Evolutionary conservation across 2,888 invertebrate genomes (phyloP).

Genomic region (Pilophorus perplexus): DNA sequence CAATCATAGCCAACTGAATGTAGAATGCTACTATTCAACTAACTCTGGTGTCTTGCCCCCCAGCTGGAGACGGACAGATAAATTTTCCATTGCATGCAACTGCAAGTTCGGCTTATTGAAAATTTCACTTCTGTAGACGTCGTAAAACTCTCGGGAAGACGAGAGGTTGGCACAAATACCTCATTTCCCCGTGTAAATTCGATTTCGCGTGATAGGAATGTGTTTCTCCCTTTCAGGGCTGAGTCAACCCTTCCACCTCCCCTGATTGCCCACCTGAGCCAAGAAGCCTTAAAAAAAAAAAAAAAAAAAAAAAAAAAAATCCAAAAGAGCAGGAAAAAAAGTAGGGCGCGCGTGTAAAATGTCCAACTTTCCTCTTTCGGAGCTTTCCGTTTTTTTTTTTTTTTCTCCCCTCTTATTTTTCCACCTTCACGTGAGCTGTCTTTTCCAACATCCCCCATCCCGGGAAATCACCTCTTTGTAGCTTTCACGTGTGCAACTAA

Average conservation of each 20-base stretch:
- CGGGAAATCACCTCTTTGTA: background rate
- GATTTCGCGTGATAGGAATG: background rate
- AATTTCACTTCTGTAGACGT: too few relatives aligned
- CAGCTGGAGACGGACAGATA: too few relatives aligned
- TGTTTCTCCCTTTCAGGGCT: background rate
- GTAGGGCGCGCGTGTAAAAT: constrained; percentile 9
- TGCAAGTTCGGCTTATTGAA: too few relatives aligned
- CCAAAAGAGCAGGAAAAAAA: background rate
- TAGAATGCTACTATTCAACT: too few relatives aligned
- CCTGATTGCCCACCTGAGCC: too few relatives aligned
- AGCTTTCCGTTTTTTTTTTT: background rate
- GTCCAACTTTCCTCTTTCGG: background rate
- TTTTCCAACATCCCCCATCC: background rate
- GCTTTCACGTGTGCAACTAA: background rate
- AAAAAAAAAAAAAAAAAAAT: background rate
- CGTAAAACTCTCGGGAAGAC: too few relatives aligned
- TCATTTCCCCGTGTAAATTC: background rate
- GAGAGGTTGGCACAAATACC: too few relatives aligned
- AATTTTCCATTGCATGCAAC: too few relatives aligned
- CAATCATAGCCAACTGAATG: too few relatives aligned
- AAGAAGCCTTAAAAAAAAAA: background rate
- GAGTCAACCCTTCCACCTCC: too few relatives aligned
- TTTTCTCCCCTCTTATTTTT: background rate
- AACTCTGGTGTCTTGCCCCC: too few relatives aligned
- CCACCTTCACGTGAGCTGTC: constrained; percentile 10